These are phyloP conservation scores for Dendroctonus ponderosae DNA, from an alignment of 1,140 invertebrate genomes.

Conservation along the genomic window DNA sequence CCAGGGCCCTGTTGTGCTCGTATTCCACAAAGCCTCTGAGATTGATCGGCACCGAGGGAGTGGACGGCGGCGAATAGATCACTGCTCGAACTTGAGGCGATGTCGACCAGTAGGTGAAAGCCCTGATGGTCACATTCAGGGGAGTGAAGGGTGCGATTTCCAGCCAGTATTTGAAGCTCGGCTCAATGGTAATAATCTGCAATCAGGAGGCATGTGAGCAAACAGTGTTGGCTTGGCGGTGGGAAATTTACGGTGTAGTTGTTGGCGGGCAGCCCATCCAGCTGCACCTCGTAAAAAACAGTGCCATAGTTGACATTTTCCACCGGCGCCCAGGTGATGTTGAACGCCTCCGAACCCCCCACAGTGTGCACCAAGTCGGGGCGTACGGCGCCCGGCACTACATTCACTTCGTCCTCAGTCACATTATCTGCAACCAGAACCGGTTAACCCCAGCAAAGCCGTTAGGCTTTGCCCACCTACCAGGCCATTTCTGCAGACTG, in stretches of 20 bases:
- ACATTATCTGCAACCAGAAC: constrained; percentile 1
- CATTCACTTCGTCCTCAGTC: constrained; percentile 50
- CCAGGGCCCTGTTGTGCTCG: constrained; percentile 37
- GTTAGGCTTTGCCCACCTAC: constrained; percentile 40
- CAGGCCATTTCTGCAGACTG: constrained; percentile 60
- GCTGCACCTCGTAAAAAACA: constrained; percentile 80
- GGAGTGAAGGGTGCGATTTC: constrained; percentile 64
- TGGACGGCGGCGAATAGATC: constrained; percentile 66
- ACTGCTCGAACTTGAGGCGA: constrained; percentile 60
- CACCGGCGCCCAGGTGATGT: constrained; percentile 75
- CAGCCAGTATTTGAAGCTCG: constrained; percentile 53
- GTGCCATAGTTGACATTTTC: constrained; percentile 73
- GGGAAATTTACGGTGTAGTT: constrained; percentile 43
- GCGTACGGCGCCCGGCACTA: constrained; percentile 68
- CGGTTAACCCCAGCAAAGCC: background rate
- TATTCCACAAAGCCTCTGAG: constrained; percentile 68
- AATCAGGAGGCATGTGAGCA: constrained; percentile 1
- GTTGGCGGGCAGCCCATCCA: constrained; percentile 53
- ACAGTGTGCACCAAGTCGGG: constrained; percentile 62
- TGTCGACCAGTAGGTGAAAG: constrained; percentile 82
- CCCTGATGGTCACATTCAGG: constrained; percentile 69
- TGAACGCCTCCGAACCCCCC: constrained; percentile 74
- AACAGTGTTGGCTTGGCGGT: background rate
- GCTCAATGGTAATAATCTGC: constrained; percentile 52
- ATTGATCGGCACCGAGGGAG: constrained; percentile 68